Evolutionary conservation across 2,113 vertebrate species (phyloP).

Genomic region (Nycticryphes semicollaris): DNA sequence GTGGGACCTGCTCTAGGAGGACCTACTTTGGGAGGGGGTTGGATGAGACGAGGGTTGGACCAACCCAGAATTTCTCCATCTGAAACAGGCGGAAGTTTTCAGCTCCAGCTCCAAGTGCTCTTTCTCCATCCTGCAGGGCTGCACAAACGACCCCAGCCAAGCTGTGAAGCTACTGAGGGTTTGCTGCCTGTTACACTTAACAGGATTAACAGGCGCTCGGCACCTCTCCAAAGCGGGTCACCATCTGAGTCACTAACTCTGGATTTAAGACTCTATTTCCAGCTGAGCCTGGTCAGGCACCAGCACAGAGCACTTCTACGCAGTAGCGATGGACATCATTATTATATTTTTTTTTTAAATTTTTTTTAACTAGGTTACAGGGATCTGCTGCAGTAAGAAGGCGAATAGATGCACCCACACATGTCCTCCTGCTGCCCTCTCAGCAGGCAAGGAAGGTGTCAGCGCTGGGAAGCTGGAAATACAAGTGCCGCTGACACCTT

Average conservation of each 20-base stretch:
- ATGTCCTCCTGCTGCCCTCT: background rate
- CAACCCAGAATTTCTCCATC: background rate
- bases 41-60: too few relatives aligned
- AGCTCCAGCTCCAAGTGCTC: background rate
- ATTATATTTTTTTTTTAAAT: background rate
- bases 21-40: too few relatives aligned
- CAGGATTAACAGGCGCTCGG: background rate
- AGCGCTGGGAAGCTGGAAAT: background rate
- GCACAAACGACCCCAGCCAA: accelerated
- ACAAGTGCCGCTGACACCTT: background rate
- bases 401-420: background rate
- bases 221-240: background rate
- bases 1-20: too few relatives aligned
- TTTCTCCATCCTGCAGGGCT: background rate
- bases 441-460: background rate
- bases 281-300: background rate
- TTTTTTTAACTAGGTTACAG: background rate
- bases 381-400: background rate
- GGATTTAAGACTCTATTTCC: background rate
- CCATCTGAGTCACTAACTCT: background rate
- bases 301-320: background rate
- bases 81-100: background rate
- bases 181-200: background rate
- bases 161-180: background rate
- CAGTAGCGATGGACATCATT: accelerated